These are phyloP conservation scores for Tetragonula carbonaria DNA, from an alignment of 2,888 invertebrate genomes.

Conservation along the genomic window DNA sequence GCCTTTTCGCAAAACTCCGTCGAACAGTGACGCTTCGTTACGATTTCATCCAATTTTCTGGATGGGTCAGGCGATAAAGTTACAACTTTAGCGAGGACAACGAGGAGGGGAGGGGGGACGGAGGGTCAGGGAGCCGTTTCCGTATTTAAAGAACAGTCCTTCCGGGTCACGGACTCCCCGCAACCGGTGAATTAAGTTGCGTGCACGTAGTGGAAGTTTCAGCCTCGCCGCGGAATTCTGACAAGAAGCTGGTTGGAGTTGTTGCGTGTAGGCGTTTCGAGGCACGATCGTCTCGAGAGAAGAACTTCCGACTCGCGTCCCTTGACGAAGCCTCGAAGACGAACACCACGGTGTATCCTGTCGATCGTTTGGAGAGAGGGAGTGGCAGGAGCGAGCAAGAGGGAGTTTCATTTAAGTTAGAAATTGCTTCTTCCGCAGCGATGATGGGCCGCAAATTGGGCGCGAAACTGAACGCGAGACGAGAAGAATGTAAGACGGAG, in stretches of 20 bases:
- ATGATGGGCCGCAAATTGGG: constrained; percentile 84
- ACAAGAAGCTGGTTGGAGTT: constrained; percentile 53
- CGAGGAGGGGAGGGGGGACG: too few species aligned
- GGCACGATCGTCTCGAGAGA: constrained; percentile 51
- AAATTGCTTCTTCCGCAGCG: constrained; percentile 84
- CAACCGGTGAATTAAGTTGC: constrained; percentile 39
- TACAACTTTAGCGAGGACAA: neutral
- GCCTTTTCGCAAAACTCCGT: too few species aligned
- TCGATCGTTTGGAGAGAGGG: constrained; percentile 58
- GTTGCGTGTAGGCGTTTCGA: constrained; percentile 61
- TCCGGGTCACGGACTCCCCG: neutral
- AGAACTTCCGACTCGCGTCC: constrained; percentile 53
- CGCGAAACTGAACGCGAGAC: constrained; percentile 81
- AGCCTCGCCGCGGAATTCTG: constrained; percentile 44
- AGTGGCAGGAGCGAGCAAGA: constrained; percentile 64
- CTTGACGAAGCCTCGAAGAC: constrained; percentile 60
- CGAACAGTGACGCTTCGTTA: too few species aligned
- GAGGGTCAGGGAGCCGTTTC: neutral
- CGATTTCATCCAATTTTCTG: neutral
- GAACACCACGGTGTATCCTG: constrained; percentile 59
- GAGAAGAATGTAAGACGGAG: constrained; percentile 64
- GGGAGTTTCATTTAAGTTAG: constrained; percentile 84
- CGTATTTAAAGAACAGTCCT: neutral
- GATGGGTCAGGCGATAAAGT: neutral
- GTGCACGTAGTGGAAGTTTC: constrained; percentile 41